Evolutionary conservation across 2,888 invertebrate species (phyloP), one percentile per base, ranked within the genome.

Genomic region (Acleris laterana): DNA sequence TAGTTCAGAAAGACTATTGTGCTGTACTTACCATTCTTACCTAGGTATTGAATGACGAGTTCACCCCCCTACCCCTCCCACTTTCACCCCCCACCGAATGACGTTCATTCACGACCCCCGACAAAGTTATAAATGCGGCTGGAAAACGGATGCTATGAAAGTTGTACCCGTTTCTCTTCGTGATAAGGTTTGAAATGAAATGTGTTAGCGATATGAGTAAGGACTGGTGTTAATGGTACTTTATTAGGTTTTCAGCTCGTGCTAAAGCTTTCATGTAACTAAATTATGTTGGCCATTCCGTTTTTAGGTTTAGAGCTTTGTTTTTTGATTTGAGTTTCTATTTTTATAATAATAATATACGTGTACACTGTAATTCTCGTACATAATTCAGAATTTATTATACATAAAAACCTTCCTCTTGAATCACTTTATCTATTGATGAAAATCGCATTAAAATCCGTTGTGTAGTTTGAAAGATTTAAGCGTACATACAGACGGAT

Each of bases 21-120:
- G 46, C n/a, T 46, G 46, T 57, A 57, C 57, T 5, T 46, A 25
- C 42, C 56, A 56, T 44, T 44, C 22, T 46, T 46, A 57, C 17
- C 57, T 46, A 57, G 20, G 3, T 22, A 5, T 42, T 57, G 56
- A 57, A 63, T 63, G 63, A 44, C 50, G 28, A 46, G 22, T 38
- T n/a, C 25, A 7, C 17, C 58, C 58, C 28, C 19, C 7, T 52
- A 16, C 25, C 22, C 52, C 52, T 7, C 16, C 46, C 46, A 9
- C 28, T 5, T 17, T n/a, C 2, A 13, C 16, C 38, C 38, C 62
- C 63, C 50, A 42, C 38, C 50, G 38, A 50, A 57, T 62, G 62
- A 56, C 63, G 49, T 63, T 56, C 63, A 63, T 63, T 63, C 44
- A 63, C 11, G 1, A 42, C n/a, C 46, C 38, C 16, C 49, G 11